Percentiles rank a stretch among this genome's conserved stretches.
Evolutionary conservation across 2,113 vertebrate species (phyloP).

Genomic region (Lipotes vexillifer): DNA sequence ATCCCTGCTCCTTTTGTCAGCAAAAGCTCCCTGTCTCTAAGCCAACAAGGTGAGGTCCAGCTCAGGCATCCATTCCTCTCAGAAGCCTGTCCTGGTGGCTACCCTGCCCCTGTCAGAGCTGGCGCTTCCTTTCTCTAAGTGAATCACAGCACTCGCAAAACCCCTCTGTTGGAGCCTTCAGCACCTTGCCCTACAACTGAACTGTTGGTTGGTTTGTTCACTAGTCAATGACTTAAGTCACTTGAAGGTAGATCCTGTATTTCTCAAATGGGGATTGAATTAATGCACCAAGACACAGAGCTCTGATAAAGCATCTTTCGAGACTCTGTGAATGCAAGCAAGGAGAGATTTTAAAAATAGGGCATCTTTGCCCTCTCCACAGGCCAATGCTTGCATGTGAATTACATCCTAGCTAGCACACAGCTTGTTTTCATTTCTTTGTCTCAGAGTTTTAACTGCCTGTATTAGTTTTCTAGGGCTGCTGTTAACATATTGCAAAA

Average conservation of each 20-base stretch:
- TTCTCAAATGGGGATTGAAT: background rate
- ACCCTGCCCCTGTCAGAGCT: too few relatives aligned
- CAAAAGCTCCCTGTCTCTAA: background rate
- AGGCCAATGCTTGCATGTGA: background rate
- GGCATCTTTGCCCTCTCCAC: accelerated
- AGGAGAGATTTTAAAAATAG: background rate
- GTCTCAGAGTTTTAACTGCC: background rate
- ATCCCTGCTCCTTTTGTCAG: background rate
- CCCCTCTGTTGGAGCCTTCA: background rate
- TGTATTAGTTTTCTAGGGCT: background rate
- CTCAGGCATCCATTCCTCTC: background rate
- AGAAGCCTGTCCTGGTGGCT: background rate
- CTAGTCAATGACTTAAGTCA: background rate
- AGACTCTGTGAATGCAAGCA: background rate
- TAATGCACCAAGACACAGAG: background rate
- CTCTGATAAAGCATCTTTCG: background rate
- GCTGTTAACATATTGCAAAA: background rate
- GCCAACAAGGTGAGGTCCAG: background rate
- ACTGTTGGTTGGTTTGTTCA: background rate
- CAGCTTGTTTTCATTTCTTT: background rate
- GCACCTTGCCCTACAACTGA: background rate
- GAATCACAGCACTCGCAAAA: accelerated
- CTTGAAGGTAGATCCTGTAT: background rate
- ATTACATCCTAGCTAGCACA: background rate
- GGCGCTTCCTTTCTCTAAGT: accelerated